Evolutionary conservation across 1,140 invertebrate genomes (phyloP), one percentile per base, ranked within the genome.

Genomic region (Cherax quadricarinatus): DNA sequence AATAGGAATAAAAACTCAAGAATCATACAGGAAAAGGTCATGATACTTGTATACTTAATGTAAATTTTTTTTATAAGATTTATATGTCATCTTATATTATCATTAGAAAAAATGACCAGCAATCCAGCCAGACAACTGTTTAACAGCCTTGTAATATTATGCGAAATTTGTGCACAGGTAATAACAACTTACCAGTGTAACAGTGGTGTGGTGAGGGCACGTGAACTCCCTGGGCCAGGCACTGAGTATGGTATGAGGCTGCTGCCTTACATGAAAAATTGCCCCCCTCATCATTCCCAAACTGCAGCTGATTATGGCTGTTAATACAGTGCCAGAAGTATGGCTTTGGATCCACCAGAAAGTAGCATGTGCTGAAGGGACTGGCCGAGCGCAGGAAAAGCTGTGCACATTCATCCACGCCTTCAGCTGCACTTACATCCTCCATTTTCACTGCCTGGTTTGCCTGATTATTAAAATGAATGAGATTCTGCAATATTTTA

Each of bases 271-370:
- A 91, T 0, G 62, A 6, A 53, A n/a, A 12, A 12, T 87, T n/a
- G 48, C 48, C 62, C 14, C 18, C 62, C 6, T 83, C 30, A 5
- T 49, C 57, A 18, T 66, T 83, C 70, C 21, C n/a, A 10, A n/a
- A 30, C 24, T 66, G 24, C 3, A 12, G 24, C 21, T 80, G 83
- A n/a, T 49, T 84, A 3, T 24, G 41, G 51, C 14, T n/a, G 30
- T 49, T 80, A 24, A 91, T 60, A 66, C 89, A 91, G 51, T 86
- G 89, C 51, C 51, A 60, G 82, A 91, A 91, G 83, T 91, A 91
- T 16, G 89, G 82, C 57, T 57, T n/a, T 24, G 89, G 89, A 57
- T 80, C 60, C 7, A 91, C 82, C 9, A 30, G 16, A 16, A 24
- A 79, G 83, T 80, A 86, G 73, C 89, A 91, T 18, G 9, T 24